Evolutionary conservation across 2,888 invertebrate species (phyloP).

Genomic region (Liposcelis brunnea): DNA sequence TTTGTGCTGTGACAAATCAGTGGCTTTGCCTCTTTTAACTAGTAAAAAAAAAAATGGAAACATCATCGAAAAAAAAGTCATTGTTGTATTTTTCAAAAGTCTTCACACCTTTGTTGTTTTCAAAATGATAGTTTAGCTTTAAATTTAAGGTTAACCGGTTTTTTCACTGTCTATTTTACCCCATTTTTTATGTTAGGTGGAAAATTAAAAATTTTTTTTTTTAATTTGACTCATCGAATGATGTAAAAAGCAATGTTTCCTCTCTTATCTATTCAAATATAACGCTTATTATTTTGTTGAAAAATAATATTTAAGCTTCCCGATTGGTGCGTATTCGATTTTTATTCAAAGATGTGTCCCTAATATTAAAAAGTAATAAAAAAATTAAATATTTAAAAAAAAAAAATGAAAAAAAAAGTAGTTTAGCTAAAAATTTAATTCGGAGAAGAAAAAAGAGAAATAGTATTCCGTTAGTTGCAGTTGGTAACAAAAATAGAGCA

Average conservation of each 20-base stretch:
- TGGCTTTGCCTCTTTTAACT: constrained; percentile 28
- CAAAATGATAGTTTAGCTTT: no score
- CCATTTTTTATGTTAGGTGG: no score
- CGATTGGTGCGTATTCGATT: constrained; percentile 15
- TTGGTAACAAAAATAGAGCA: no score
- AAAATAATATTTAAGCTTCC: constrained; percentile 14
- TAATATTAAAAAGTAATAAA: constrained; percentile 24
- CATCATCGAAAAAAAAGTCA: constrained; percentile 4
- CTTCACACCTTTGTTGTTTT: no score
- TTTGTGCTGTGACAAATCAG: constrained; percentile 39
- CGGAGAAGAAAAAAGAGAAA: neutral
- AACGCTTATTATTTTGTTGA: constrained; percentile 1
- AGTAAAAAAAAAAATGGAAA: constrained; percentile 21
- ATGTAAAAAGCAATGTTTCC: neutral
- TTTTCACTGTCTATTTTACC: no score
- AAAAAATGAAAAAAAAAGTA: constrained; percentile 21
- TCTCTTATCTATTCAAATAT: constrained; percentile 5
- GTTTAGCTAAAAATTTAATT: neutral
- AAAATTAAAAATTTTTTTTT: neutral
- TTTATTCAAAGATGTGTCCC: constrained; percentile 15
- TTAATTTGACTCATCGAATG: neutral
- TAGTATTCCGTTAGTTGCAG: no score
- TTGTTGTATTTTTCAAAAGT: no score
- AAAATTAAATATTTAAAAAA: constrained; percentile 19
- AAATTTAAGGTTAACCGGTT: neutral